Conservation (phyloP, 2,888 invertebrate genomes). For the Dendrolimus houi region DNA sequence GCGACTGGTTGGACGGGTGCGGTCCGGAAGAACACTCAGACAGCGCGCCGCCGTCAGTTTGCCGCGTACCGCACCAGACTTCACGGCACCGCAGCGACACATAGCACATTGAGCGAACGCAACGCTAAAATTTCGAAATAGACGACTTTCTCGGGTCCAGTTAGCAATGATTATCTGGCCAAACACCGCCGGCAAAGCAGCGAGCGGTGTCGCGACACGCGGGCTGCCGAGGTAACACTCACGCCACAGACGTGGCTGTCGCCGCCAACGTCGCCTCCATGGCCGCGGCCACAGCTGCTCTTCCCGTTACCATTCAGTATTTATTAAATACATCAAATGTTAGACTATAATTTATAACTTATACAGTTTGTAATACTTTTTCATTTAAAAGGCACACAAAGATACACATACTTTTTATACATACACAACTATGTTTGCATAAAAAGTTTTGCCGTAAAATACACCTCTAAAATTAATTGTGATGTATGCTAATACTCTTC, state of each 20-base stretch:
- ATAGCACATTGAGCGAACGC: slow-evolving; percentile 57
- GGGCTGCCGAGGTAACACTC: slow-evolving; percentile 16
- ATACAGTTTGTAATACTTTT: no score
- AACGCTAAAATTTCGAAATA: slow-evolving; percentile 69
- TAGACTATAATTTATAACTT: no score
- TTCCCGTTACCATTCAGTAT: background rate
- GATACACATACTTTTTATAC: no score
- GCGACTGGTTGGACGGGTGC: slow-evolving; percentile 74
- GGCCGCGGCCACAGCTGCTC: background rate
- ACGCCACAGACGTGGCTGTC: slow-evolving; percentile 10
- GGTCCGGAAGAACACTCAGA: slow-evolving; percentile 69
- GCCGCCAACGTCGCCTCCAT: no score
- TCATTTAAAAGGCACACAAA: no score
- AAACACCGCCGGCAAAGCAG: slow-evolving; percentile 31
- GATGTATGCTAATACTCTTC: no score
- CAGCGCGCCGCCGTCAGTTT: slow-evolving; percentile 70
- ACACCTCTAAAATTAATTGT: no score
- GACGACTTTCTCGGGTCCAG: slow-evolving; percentile 66
- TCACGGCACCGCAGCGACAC: slow-evolving; percentile 68
- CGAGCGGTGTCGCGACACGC: slow-evolving; percentile 31
- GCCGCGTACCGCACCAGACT: slow-evolving; percentile 62
- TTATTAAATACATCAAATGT: background rate
- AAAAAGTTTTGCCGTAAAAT: no score
- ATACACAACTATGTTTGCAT: no score
- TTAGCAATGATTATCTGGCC: slow-evolving; percentile 52